A percentile compares a stretch with the other conserved stretches of the same genome.
Evolutionary conservation across 2,113 vertebrate species (phyloP).

Genomic region (Nettapus auritus): DNA sequence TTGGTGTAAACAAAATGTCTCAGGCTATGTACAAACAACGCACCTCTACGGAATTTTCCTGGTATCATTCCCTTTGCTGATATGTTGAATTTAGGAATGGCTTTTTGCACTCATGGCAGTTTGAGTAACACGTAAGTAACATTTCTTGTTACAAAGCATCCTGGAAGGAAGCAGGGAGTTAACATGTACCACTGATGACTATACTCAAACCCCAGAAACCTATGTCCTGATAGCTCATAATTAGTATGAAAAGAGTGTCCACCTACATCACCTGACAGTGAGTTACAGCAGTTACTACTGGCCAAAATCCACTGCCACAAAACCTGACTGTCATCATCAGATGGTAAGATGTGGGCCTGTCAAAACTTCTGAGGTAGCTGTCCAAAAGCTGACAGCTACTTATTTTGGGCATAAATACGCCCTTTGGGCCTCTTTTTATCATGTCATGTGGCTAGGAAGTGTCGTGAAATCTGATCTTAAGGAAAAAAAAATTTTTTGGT

Average conservation of each 20-base stretch:
- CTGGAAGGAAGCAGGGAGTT: background rate
- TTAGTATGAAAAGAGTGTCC: background rate
- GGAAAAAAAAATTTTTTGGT: background rate
- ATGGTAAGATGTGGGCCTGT: fast-evolving
- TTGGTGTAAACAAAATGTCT: background rate
- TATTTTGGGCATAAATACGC: background rate
- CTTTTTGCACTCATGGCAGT: background rate
- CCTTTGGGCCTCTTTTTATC: background rate
- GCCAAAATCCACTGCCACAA: background rate
- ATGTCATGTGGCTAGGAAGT: background rate
- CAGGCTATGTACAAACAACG: background rate
- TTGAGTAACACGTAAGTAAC: background rate
- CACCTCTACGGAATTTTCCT: background rate
- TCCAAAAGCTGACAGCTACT: background rate
- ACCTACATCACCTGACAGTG: background rate
- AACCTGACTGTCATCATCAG: background rate
- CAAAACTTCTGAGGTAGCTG: background rate
- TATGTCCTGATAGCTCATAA: background rate
- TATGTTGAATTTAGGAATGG: background rate
- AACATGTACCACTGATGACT: background rate
- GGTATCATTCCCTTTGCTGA: background rate
- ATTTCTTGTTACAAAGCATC: background rate
- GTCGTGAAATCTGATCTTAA: background rate
- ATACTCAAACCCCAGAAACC: background rate
- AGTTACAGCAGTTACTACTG: background rate